phyloP scores from a whole-genome alignment of 1,140 invertebrate species.

The Drosophila willistoni region DNA sequence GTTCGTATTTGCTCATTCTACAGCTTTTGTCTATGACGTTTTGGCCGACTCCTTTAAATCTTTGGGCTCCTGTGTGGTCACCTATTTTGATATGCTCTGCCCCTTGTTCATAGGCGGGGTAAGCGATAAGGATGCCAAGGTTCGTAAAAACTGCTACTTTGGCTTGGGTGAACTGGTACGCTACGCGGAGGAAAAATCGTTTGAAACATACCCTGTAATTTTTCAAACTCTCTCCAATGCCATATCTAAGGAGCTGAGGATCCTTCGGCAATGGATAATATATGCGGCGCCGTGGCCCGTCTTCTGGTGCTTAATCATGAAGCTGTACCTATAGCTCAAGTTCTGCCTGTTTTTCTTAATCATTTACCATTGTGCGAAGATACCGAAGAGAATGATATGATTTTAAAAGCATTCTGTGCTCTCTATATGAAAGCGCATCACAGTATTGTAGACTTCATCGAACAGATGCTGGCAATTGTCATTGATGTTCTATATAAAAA shows the following conservation, averaged over 20 bases:
- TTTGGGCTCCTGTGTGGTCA: constrained; percentile 84
- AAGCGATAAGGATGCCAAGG: constrained; percentile 86
- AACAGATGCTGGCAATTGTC: constrained; percentile 84
- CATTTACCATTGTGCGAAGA: constrained; percentile 90
- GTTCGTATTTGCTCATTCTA: no score
- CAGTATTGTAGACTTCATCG: constrained; percentile 84
- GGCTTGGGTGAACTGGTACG: constrained; percentile 89
- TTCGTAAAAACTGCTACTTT: constrained; percentile 91
- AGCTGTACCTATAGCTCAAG: constrained; percentile 87
- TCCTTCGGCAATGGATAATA: constrained; percentile 88
- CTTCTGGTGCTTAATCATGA: constrained; percentile 87
- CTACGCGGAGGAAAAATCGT: constrained; percentile 83
- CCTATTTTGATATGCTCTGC: constrained; percentile 86
- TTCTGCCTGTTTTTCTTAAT: constrained; percentile 89
- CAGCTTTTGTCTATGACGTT: constrained; percentile 89
- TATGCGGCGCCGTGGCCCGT: constrained; percentile 90
- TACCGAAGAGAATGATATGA: constrained; percentile 89
- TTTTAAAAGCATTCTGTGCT: constrained; percentile 87
- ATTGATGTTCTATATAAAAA: constrained; percentile 85
- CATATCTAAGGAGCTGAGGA: constrained; percentile 86
- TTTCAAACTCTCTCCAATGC: constrained; percentile 87
- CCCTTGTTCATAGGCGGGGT: constrained; percentile 86
- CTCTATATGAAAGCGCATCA: constrained; percentile 86
- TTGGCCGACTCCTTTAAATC: constrained; percentile 89
- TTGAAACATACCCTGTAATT: constrained; percentile 84